These are phyloP conservation scores for Malurus cyaneus DNA, from an alignment of 2,113 vertebrate species.

Conservation along the genomic window DNA sequence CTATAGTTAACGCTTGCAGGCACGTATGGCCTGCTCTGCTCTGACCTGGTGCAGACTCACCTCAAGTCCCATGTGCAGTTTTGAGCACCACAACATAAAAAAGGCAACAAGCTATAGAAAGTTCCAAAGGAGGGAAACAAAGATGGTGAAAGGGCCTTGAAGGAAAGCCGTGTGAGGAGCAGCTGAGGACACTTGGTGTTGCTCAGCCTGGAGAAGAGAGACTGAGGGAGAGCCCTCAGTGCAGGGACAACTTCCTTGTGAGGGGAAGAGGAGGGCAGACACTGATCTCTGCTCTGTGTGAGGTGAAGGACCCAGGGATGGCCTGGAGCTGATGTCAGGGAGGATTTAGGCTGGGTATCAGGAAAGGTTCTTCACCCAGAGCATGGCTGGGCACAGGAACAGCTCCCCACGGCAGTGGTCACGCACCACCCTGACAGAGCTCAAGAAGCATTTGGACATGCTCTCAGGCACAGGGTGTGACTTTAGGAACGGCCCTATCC, in stretches of 20 bases:
- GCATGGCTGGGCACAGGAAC: fast-evolving
- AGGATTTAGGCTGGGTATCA: neutral
- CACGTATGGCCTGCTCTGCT: neutral
- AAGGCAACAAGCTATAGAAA: neutral
- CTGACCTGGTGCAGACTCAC: neutral
- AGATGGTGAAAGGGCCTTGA: neutral
- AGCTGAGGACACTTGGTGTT: neutral
- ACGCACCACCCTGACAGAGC: neutral
- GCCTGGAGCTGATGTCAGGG: fast-evolving
- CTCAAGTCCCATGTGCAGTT: neutral
- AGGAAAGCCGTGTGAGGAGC: fast-evolving
- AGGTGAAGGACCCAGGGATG: neutral
- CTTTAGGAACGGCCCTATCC: neutral
- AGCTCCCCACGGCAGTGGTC: neutral
- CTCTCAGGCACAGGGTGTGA: neutral
- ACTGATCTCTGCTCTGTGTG: neutral
- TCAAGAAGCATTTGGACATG: neutral
- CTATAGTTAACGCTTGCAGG: neutral
- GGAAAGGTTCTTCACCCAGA: neutral
- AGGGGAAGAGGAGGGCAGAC: neutral
- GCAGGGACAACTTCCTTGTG: neutral
- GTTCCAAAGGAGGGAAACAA: neutral
- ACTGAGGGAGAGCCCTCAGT: neutral
- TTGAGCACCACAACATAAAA: neutral
- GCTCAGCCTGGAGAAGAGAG: neutral